phyloP scores from a whole-genome alignment of 2,797 vertebrate species.

The Myripristis jacobus region DNA sequence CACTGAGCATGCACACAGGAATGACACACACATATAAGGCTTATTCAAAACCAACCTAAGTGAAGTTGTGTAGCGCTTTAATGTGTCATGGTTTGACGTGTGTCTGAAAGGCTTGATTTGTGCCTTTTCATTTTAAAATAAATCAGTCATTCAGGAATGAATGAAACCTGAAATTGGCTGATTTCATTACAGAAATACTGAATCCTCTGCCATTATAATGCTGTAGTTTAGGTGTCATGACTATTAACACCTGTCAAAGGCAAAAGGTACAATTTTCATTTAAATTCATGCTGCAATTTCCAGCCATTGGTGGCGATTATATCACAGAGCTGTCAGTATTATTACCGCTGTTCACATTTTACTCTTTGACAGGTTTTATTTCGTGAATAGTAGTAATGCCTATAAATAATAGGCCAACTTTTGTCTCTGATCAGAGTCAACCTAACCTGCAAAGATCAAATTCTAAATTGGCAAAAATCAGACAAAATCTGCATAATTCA shows the following conservation, averaged over 20 bases:
- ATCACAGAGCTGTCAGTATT: not conserved
- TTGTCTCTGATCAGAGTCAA: not conserved
- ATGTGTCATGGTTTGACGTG: not conserved
- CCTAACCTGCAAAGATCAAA: constrained; percentile 15
- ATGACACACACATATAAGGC: not conserved
- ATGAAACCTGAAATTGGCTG: too few relatives aligned
- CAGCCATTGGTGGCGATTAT: not conserved
- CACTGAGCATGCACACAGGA: not conserved
- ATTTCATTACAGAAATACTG: too few relatives aligned
- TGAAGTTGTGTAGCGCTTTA: not conserved
- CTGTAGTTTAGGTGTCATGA: not conserved
- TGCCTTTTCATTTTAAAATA: not conserved
- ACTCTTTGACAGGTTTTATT: not conserved
- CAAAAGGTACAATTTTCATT: not conserved
- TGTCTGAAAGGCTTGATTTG: not conserved
- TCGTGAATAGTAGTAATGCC: not conserved
- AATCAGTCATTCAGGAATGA: not conserved
- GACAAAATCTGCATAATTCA: not conserved
- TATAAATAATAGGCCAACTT: too few relatives aligned
- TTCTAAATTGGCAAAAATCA: constrained; percentile 17
- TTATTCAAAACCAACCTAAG: too few relatives aligned
- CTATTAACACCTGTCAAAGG: not conserved
- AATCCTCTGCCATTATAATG: too few relatives aligned
- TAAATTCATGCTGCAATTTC: not conserved
- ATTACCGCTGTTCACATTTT: not conserved